phyloP scores from a whole-genome alignment of 2,797 vertebrate species.

The Platyrinchus mystaceus region DNA sequence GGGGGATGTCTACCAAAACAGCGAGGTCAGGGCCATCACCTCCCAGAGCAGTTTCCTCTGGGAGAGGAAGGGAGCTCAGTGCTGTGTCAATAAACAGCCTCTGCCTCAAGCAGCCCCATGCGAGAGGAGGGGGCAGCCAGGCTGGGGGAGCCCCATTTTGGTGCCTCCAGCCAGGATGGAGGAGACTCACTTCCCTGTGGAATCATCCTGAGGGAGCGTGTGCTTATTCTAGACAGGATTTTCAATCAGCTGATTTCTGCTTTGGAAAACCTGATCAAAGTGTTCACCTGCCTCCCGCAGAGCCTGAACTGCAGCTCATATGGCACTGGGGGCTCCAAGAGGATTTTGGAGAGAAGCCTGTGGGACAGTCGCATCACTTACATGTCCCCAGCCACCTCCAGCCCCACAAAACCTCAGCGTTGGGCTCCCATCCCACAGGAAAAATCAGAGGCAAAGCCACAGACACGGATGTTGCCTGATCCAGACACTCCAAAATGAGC shows the following conservation, averaged over 20 bases:
- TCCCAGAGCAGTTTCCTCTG: not conserved
- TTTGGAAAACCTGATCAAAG: rapidly evolving
- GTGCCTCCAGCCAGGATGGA: not conserved
- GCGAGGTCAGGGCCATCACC: not conserved
- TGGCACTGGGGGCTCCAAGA: rapidly evolving
- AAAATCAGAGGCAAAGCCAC: not conserved
- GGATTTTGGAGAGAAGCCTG: not conserved
- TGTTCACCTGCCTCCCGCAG: rapidly evolving
- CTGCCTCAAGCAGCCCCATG: rapidly evolving
- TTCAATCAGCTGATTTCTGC: not conserved
- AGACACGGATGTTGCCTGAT: not conserved
- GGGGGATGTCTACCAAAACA: not conserved
- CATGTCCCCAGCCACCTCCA: not conserved
- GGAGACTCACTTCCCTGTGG: not conserved
- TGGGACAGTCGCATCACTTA: not conserved
- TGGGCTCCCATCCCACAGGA: not conserved
- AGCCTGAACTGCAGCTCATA: not conserved
- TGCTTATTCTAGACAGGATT: not conserved
- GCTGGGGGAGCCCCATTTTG: not conserved
- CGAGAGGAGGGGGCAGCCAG: rapidly evolving
- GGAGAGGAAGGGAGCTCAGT: not conserved
- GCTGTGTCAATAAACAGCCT: conserved; percentile 52
- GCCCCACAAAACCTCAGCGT: not conserved
- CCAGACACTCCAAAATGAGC: not conserved
- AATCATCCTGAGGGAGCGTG: rapidly evolving